A percentile compares a stretch with the other conserved stretches of the same genome.
These are phyloP conservation scores for Archilochus colubris DNA, from an alignment of 2,113 vertebrate genomes.

Conservation along the genomic window DNA sequence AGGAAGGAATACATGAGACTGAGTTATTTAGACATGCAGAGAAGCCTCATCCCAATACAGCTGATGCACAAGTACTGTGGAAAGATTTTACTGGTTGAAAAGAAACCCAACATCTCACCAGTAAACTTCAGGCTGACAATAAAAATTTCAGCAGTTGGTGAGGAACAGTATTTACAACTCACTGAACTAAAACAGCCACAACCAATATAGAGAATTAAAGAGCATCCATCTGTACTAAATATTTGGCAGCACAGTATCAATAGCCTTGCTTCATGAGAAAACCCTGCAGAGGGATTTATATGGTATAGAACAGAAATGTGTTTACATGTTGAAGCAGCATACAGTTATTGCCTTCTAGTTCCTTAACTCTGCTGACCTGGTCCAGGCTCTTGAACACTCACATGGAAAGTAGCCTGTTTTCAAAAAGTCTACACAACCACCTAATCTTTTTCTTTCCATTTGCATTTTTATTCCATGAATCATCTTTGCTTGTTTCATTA, in stretches of 20 bases:
- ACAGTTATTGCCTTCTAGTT: not conserved
- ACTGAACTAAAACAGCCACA: not conserved
- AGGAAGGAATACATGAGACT: not conserved
- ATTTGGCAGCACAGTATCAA: not conserved
- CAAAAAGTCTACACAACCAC: not conserved
- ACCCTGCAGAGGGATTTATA: not conserved
- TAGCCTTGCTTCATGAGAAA: not conserved
- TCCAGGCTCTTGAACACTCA: not conserved
- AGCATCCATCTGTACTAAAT: not conserved
- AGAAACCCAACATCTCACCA: not conserved
- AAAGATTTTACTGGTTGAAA: not conserved
- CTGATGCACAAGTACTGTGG: not conserved
- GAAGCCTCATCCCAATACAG: not conserved
- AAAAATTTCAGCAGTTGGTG: not conserved
- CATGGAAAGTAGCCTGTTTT: not conserved
- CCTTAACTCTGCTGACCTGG: conserved; percentile 10
- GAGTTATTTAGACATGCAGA: not conserved
- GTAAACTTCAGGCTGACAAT: not conserved
- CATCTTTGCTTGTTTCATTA: conserved; percentile 41
- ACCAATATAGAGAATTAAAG: not conserved
- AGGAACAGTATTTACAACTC: not conserved
- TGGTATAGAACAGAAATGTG: not conserved
- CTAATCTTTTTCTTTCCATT: conserved; percentile 26
- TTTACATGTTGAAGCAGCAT: not conserved
- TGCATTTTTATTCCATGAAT: conserved; percentile 43